Evolutionary conservation across 2,888 invertebrate species (phyloP).

Genomic region (Lymantria dispar): DNA sequence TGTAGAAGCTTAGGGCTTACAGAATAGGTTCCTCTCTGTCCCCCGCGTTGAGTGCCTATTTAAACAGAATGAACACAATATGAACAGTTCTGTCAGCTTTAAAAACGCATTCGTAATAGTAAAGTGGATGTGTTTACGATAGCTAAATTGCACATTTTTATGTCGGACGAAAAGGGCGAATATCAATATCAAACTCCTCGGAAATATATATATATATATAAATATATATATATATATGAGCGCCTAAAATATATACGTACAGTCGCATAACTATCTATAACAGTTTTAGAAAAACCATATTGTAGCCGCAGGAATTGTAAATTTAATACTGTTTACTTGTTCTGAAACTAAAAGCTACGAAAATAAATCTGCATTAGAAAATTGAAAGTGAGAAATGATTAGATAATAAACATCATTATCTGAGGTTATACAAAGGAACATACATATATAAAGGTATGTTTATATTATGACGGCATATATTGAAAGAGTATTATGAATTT

Average conservation of each 20-base stretch:
- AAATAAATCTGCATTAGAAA: slow-evolving; percentile 49
- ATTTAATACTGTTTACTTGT: slow-evolving; percentile 42
- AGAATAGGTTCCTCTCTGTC: slow-evolving; percentile 51
- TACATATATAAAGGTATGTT: slow-evolving; percentile 32
- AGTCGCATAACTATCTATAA: not conserved
- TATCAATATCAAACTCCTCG: slow-evolving; percentile 33
- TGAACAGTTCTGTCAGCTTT: slow-evolving; percentile 40
- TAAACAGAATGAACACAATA: slow-evolving; percentile 41
- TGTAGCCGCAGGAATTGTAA: slow-evolving; percentile 31
- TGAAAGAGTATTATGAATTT: slow-evolving; percentile 41
- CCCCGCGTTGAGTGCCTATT: slow-evolving; percentile 25
- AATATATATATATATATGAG: slow-evolving; percentile 25
- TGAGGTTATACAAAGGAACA: slow-evolving; percentile 36
- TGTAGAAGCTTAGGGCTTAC: slow-evolving; percentile 28
- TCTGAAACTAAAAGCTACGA: slow-evolving; percentile 30
- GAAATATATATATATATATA: too few species aligned
- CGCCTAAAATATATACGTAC: slow-evolving; percentile 21
- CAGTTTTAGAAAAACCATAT: slow-evolving; percentile 17
- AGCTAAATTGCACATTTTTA: slow-evolving; percentile 51
- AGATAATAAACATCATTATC: slow-evolving; percentile 44
- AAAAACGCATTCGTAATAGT: slow-evolving; percentile 60
- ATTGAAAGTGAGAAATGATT: slow-evolving; percentile 43
- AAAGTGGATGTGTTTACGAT: slow-evolving; percentile 57
- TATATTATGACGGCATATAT: slow-evolving; percentile 3
- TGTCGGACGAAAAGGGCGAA: slow-evolving; percentile 45